Evolutionary conservation across 2,888 invertebrate species (phyloP).

Genomic region (Eupithecia exiguata): DNA sequence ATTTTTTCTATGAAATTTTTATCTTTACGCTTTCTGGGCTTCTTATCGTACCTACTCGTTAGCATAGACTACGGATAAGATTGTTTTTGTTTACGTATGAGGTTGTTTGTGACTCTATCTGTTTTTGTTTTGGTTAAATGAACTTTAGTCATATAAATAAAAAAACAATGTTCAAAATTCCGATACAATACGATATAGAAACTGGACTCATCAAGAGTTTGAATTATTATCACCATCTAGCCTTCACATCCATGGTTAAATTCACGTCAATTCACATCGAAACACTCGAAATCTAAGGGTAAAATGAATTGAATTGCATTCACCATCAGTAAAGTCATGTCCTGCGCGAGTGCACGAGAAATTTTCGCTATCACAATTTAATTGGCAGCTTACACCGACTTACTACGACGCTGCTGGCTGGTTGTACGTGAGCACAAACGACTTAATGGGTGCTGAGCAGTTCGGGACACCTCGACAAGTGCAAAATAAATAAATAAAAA

Average conservation of each 20-base stretch:
- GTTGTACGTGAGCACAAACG: not conserved
- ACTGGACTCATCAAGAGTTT: too few species aligned
- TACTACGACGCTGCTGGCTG: not conserved
- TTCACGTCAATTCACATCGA: too few species aligned
- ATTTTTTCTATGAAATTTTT: slow-evolving; percentile 2
- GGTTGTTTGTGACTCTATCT: not conserved
- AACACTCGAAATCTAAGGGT: not conserved
- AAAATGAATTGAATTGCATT: not conserved
- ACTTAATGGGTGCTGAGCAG: not conserved
- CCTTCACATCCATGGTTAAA: too few species aligned
- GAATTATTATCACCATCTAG: not conserved
- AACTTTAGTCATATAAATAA: too few species aligned
- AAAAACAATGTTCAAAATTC: too few species aligned
- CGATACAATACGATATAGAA: too few species aligned
- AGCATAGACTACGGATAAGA: not conserved
- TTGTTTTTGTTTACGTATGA: not conserved
- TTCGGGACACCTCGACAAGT: not conserved
- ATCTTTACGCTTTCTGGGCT: slow-evolving; percentile 27
- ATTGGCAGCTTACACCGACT: not conserved
- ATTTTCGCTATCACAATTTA: not conserved
- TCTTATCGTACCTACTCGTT: slow-evolving; percentile 13
- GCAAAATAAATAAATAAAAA: not conserved
- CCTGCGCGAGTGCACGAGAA: not conserved
- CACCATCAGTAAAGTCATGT: not conserved
- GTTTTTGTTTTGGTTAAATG: too few species aligned